Evolutionary conservation across 2,797 vertebrate genomes (phyloP), one percentile per base, ranked within the genome.

Genomic region (Lemur catta): DNA sequence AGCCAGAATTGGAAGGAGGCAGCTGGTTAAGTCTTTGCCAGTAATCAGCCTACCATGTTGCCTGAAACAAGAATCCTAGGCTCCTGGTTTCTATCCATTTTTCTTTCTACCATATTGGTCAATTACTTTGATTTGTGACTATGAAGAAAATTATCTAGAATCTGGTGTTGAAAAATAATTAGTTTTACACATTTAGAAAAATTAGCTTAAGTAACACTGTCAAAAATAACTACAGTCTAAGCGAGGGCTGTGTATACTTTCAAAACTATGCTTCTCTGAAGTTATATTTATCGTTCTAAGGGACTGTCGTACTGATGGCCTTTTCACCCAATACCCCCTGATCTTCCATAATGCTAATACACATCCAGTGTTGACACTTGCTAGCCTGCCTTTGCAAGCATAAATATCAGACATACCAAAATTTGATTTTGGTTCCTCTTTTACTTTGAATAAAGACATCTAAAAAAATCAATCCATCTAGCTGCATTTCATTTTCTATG

Each of bases 401-500:
- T 97, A 97, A 98, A 97, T 98, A 98, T 98, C 96, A 98, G 98
- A 98, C 97, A 96, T 88, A 94, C 95, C 72, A 93, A 97, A 98
- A 98, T 52, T 98, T 98, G 98, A 98, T 98, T 98, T 98, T 96
- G 96, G 94, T 97, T 98, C 97, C 94, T 98, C 97, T 97, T 98
- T 98, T 98, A 97, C 97, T 98, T 97, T 98, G 97, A 98, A 98
- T 98, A 98, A 98, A 97, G 96, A 98, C 95, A 97, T 98, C 95
- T 95, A 96, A 99, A 98, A 99, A 98, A 99, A 98, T 98, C 98
- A 98, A 98, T 98, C 97, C 85, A 87, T 97, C 97, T 89, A 98
- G 97, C 94, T 97, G 84, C 28, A 67, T 98, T 98, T 98, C 98
- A 98, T 98, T 97, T 98, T 95, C 97, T 95, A 90, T 97, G 97